Conservation (phyloP, 2,797 vertebrate species). For the Lagothrix lagotricha region DNA sequence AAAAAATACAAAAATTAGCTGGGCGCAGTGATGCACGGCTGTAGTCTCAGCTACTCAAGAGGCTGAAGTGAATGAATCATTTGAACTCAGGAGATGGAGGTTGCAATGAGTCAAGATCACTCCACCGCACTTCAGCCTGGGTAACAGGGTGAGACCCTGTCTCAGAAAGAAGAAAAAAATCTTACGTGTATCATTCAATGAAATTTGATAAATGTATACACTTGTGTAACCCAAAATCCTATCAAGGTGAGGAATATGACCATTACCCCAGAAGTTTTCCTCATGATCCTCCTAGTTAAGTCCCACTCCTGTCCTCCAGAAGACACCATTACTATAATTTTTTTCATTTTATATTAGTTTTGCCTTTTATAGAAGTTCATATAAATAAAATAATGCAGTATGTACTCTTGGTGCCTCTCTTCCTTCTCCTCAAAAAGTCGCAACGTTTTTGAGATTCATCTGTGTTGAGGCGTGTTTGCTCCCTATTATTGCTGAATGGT, state of each 20-base stretch:
- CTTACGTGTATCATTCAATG: background rate
- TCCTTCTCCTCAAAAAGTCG: background rate
- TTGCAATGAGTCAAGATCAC: background rate
- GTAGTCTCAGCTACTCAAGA: background rate
- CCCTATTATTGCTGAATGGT: background rate
- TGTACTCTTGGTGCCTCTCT: background rate
- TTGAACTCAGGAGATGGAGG: background rate
- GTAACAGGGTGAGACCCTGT: background rate
- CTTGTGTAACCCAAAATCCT: background rate
- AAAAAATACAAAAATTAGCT: background rate
- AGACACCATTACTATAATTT: background rate
- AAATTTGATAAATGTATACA: background rate
- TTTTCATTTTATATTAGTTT: background rate
- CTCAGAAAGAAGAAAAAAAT: background rate
- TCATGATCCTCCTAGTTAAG: background rate
- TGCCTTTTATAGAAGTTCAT: background rate
- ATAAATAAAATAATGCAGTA: background rate
- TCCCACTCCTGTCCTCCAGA: background rate
- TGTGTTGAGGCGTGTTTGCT: background rate
- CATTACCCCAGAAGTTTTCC: background rate
- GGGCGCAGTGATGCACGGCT: background rate
- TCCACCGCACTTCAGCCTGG: background rate
- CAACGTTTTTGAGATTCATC: background rate
- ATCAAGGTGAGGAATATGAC: background rate
- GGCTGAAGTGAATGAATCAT: background rate